Evolutionary conservation across 1,140 invertebrate species (phyloP).

Genomic region (Drosophila sproati): DNA sequence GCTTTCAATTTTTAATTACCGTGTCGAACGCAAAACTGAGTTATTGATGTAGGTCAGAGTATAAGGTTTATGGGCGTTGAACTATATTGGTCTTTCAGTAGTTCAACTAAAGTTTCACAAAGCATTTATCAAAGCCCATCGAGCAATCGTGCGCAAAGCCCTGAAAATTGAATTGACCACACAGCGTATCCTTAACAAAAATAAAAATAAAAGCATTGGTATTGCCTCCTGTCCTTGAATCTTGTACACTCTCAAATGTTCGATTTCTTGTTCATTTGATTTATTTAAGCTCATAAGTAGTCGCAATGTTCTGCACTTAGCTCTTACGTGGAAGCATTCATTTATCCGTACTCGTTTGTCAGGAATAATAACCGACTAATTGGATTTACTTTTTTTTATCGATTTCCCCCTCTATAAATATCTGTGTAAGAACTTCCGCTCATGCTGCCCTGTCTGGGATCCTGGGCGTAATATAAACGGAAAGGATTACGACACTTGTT

Average conservation of each 20-base stretch:
- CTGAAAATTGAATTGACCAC: constrained; percentile 1
- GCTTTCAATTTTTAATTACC: constrained; percentile 79
- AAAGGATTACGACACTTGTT: constrained; percentile 51
- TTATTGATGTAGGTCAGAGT: constrained; percentile 75
- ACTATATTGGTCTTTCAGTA: neutral
- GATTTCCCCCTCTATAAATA: constrained; percentile 25
- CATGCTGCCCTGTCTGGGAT: too few species aligned
- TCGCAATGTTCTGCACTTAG: neutral
- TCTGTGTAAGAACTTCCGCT: constrained; percentile 29
- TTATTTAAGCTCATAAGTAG: neutral
- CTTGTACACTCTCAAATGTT: neutral
- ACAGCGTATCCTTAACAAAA: neutral
- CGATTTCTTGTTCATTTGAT: neutral
- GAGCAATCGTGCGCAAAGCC: constrained; percentile 26
- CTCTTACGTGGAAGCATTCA: neutral
- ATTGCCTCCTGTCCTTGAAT: too few species aligned
- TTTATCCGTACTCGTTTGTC: neutral
- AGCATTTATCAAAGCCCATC: constrained; percentile 26
- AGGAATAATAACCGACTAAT: constrained; percentile 28
- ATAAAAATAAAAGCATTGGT: neutral
- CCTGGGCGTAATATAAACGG: constrained; percentile 4
- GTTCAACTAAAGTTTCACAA: neutral
- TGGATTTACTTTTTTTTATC: constrained; percentile 32
- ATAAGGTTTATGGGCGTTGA: constrained; percentile 3
- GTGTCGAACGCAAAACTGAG: constrained; percentile 57